Base-by-base conservation (phyloP, 2,888 invertebrate species). In the Marasmarcha lunaedactyla region DNA sequence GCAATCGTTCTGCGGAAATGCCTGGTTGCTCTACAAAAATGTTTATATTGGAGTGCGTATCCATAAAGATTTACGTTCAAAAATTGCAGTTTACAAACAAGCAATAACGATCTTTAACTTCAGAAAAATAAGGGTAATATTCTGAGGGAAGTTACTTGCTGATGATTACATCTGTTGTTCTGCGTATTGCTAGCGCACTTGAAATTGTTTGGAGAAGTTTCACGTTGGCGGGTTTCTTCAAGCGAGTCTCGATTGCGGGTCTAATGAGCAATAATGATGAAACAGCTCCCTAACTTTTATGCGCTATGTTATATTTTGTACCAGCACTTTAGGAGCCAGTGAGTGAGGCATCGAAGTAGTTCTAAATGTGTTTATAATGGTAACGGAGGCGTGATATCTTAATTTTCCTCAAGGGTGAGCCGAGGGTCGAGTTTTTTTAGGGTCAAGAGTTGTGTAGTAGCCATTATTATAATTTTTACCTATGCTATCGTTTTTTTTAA, bases 201-300 rank as follows among this genome's bases (percentile, higher is more conserved):
- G 61, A 72, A 62, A 68, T 72, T 70, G 66, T 66, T 68, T 55
- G 54, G 48, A 53, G 57, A 65, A 59, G 60, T 53, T 59, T 61
- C 54, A 55, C 51, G 53, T 55, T 56, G 51, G 54, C 56, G 59
- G 52, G 63, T 59, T 63, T 53, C 59, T 61, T 72, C 62, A 51
- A 69, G 68, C 73, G 71, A 67, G 61, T 54, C 52, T 74, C 71
- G 53, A 76, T 73, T 76, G 77, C 71, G 70, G 59, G 57, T 62
- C 61, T 73, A 74, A 74, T 76, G 69, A 76, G 71, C 72, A 74
- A 69, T 74, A 71, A 74, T 70, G 68, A 72, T 64, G 72, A 57
- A 71, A 68, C 63, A 57, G 63, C 63, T 57, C 51, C 51, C 48
- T 44, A 57, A 62, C 58, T 60, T 62, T 53, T 46, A 48, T 47